phyloP scores from a whole-genome alignment of 2,888 invertebrate species.

The Drosophila parthenogenetica region DNA sequence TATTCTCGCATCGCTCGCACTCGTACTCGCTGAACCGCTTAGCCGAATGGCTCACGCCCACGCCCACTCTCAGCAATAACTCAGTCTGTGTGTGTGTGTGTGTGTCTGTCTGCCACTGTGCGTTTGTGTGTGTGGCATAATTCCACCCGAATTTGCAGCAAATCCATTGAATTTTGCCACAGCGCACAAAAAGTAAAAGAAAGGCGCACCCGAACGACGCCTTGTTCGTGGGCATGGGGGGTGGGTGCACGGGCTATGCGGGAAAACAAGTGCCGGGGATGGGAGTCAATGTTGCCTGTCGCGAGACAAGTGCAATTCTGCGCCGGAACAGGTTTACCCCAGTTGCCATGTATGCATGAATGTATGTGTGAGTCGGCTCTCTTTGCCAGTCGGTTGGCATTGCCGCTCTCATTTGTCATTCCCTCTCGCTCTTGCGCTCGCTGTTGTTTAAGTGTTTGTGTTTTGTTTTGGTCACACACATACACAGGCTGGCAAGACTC shows the following conservation, averaged over 20 bases:
- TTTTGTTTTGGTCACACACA: conserved; percentile 82
- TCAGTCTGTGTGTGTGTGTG: conserved; percentile 16
- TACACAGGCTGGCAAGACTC: conserved; percentile 39
- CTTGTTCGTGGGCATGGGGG: not conserved
- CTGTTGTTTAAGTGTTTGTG: conserved; percentile 59
- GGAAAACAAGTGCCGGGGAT: not conserved
- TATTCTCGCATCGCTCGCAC: conserved; percentile 67
- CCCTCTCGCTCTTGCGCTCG: conserved; percentile 30
- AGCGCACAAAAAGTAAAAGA: conserved; percentile 74
- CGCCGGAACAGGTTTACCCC: conserved; percentile 74
- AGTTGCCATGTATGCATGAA: conserved; percentile 22
- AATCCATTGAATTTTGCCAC: conserved; percentile 79
- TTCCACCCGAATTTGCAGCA: conserved; percentile 82
- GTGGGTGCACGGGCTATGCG: not conserved
- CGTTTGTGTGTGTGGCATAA: conserved; percentile 66
- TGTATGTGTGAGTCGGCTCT: conserved; percentile 29
- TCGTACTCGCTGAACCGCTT: conserved; percentile 53
- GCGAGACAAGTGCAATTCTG: conserved; percentile 76
- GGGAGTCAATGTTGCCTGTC: conserved; percentile 32
- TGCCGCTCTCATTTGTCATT: conserved; percentile 32
- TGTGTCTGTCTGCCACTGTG: conserved; percentile 2
- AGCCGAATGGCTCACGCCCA: conserved; percentile 67
- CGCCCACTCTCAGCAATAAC: conserved; percentile 67
- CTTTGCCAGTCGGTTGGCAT: conserved; percentile 6
- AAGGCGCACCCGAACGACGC: conserved; percentile 68